Base-by-base conservation (phyloP, 1,140 invertebrate species). In the Sitobion miscanthi region DNA sequence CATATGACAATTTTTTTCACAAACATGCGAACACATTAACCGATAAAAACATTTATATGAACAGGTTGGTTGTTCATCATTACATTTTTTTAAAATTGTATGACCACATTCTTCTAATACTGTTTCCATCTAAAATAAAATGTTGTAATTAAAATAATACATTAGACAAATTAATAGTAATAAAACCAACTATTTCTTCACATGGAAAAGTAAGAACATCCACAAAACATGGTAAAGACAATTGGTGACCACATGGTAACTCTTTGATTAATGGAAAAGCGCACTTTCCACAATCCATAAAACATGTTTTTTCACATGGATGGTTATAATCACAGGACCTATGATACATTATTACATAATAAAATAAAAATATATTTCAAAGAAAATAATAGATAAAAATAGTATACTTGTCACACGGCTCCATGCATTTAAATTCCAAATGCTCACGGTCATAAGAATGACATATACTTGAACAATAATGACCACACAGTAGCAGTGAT, bases 401-500 rank as follows among this genome's bases (percentile, higher is more conserved):
- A 52, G n/a, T n/a, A 52, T 82, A 92, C 91, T 94, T 95, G 21
- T 52, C 91, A 94, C 96, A 95, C 92, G 95, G 93, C 94, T 95
- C 94, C 83, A 89, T 94, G 94, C 96, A 96, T 93, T 94, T 95
- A 49, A 95, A 95, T 7, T 93, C 45, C 3, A 86, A 47, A 94
- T 97, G 96, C 5, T 95, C 94, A 14, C 94, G 93, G 94, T 96
- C 95, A 62, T 95, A 95, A 8, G 95, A 94, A 94, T 96, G 96
- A 92, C 96, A 96, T 14, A 96, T 93, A 47, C 95, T 95, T 42
- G 95, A 95, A 94, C 96, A 97, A 38, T 92, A 93, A 94, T 97
- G 96, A 8, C 95, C 95, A 94, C 96, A 97, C 2, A 82, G 86
- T 49, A 96, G 94, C 38, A 91, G 94, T 91, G 90, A 94, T 83